phyloP scores from a whole-genome alignment of 2,113 vertebrate species.

The Corydoras sp. region DNA sequence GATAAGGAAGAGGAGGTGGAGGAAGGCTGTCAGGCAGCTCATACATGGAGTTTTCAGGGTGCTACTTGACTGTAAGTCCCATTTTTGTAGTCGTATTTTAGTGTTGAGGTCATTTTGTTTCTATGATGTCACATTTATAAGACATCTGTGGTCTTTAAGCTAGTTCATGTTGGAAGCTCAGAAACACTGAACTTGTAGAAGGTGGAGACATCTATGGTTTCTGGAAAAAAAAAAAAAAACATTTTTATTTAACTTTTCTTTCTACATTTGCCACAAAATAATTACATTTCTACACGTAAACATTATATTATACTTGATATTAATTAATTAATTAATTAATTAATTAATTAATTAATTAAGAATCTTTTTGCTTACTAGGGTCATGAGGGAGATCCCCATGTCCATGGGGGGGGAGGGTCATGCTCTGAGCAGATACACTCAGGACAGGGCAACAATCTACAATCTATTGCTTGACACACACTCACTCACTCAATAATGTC shows the following conservation, averaged over 20 bases:
- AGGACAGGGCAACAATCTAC: no score
- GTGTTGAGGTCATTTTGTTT: slow-evolving; percentile 16
- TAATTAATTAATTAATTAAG: no score
- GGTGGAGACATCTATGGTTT: slow-evolving; percentile 11
- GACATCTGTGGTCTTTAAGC: slow-evolving; percentile 13
- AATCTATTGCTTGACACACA: no score
- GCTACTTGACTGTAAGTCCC: not conserved
- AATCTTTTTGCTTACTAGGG: no score
- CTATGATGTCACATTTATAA: slow-evolving; percentile 12
- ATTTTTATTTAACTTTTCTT: not conserved
- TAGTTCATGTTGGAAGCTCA: not conserved
- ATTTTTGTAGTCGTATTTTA: slow-evolving; percentile 2
- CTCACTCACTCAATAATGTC: no score
- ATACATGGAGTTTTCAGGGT: slow-evolving; percentile 5
- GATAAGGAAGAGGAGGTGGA: not conserved
- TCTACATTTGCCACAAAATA: no score
- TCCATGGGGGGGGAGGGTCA: no score
- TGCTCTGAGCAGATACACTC: no score
- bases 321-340: no score
- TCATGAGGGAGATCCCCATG: no score
- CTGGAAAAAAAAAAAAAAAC: slow-evolving; percentile 11
- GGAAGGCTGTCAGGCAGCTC: not conserved
- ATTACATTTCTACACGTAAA: not conserved
- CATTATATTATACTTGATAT: no score
- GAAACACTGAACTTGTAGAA: slow-evolving; percentile 12